Base-by-base conservation (phyloP, 2,888 invertebrate genomes). In the Stegophylla sp. region DNA sequence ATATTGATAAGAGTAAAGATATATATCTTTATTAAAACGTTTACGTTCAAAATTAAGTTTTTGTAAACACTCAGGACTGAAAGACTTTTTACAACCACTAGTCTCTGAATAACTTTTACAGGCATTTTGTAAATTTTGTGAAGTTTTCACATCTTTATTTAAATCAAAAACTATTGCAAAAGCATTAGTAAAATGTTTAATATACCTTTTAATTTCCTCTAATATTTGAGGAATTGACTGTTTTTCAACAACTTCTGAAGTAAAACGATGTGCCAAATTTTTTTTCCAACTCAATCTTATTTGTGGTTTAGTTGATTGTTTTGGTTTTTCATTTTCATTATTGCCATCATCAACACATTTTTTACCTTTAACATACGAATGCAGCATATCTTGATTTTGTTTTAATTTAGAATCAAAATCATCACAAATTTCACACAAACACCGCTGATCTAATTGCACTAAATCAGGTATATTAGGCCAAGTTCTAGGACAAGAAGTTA, bases 371-470 rank as follows among this genome's bases (percentile, higher is more conserved):
- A 79, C 79, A 45, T 71, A 79, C 23, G 67, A 61, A 23, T 61
- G n/a, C 9, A 79, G 41, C 69, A 79, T 71, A 1, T 61, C 48
- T 71, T 79, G 79, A 61, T 79, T 79, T 34, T 71, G 69, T 0
- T 79, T 79, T 17, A 79, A 61, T 71, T 79, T 79, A 41, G 69
- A 79, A 69, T 79, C 79, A 34, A 79, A 71, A 71, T 79, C 79
- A 23, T 61, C 48, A 71, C 79, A 79, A 48, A 79, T 71, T 20
- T 69, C 69, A 41, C 79, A 79, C 5, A 71, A 10, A 15, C 79
- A 79, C 17, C 79, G 69, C 71, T 79, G 71, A 26, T 53, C 7
- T 17, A 79, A 69, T 51, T 71, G 79, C 34, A 48, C 61, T 34
- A 79, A 41, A 61, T 59, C 71, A n/a, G 79, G 79, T 34, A 79